Percentiles rank a stretch among this genome's conserved stretches.
phyloP scores from a whole-genome alignment of 2,113 vertebrate genomes.

The Mus pahari region DNA sequence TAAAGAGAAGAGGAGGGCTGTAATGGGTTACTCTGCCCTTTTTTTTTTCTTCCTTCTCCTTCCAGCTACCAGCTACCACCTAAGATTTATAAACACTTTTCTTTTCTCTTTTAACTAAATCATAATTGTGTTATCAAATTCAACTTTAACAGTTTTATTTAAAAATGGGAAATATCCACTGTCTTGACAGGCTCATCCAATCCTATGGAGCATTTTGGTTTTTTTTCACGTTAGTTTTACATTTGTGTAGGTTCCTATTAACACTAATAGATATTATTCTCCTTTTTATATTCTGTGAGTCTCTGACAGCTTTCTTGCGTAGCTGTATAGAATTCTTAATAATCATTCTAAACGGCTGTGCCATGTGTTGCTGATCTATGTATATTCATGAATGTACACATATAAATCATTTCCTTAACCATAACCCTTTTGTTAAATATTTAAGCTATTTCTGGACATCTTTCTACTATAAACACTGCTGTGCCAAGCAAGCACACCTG shows the following conservation, averaged over 20 bases:
- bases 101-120: conserved; percentile 30
- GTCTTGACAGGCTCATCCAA: neutral
- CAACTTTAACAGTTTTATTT: conserved; percentile 33
- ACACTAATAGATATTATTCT: neutral
- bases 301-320: neutral
- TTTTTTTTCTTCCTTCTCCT: neutral
- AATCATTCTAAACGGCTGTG: neutral
- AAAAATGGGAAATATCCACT: neutral
- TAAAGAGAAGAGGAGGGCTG: neutral
- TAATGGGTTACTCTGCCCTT: neutral
- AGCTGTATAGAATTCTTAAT: neutral
- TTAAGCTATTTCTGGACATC: neutral
- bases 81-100: neutral
- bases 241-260: conserved; percentile 12
- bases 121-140: conserved; percentile 40
- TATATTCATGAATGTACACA: neutral
- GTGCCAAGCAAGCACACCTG: neutral
- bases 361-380: neutral
- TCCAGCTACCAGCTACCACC: neutral
- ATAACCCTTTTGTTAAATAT: neutral
- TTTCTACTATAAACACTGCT: neutral
- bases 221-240: conserved; percentile 10
- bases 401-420: neutral
- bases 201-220: neutral
- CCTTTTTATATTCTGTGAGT: neutral